These are phyloP conservation scores for Vicugna pacos DNA, from an alignment of 2,113 vertebrate species.

Conservation along the genomic window DNA sequence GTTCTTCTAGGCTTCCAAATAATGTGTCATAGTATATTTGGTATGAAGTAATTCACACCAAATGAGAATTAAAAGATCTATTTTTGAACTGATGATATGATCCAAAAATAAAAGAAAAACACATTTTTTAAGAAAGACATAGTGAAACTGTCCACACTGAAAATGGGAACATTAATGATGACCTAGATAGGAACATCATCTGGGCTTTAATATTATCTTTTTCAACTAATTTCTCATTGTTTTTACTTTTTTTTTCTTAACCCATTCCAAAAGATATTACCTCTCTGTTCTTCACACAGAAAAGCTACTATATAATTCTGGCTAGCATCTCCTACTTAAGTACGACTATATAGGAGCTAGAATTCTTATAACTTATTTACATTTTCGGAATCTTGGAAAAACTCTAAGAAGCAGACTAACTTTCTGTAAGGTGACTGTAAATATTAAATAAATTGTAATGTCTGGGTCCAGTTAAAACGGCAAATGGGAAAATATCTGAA, in stretches of 20 bases:
- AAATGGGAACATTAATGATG: slow-evolving; percentile 68
- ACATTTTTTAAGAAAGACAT: slow-evolving; percentile 75
- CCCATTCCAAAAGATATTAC: slow-evolving; percentile 37
- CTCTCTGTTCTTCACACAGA: slow-evolving; percentile 39
- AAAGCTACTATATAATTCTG: slow-evolving; percentile 20
- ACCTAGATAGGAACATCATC: slow-evolving; percentile 49
- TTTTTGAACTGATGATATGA: slow-evolving; percentile 74
- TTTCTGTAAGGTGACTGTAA: background rate
- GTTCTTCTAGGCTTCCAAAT: slow-evolving; percentile 78
- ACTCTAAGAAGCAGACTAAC: background rate
- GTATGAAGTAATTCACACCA: slow-evolving; percentile 81
- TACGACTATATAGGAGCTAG: background rate
- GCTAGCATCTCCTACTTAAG: background rate
- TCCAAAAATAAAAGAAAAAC: slow-evolving; percentile 81
- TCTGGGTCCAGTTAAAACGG: slow-evolving; percentile 34
- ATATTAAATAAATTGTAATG: slow-evolving; percentile 39
- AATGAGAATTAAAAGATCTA: slow-evolving; percentile 79
- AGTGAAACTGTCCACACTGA: slow-evolving; percentile 78
- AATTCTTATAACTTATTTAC: background rate
- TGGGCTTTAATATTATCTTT: slow-evolving; percentile 27
- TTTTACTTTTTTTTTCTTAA: slow-evolving; percentile 2
- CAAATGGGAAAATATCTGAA: background rate
- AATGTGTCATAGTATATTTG: slow-evolving; percentile 78
- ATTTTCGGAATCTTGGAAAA: slow-evolving; percentile 40
- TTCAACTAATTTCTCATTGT: slow-evolving; percentile 12